Percentiles rank a stretch among this genome's conserved stretches.
These are phyloP conservation scores for Plagodis dolabraria DNA, from an alignment of 2,888 invertebrate species.

Conservation along the genomic window DNA sequence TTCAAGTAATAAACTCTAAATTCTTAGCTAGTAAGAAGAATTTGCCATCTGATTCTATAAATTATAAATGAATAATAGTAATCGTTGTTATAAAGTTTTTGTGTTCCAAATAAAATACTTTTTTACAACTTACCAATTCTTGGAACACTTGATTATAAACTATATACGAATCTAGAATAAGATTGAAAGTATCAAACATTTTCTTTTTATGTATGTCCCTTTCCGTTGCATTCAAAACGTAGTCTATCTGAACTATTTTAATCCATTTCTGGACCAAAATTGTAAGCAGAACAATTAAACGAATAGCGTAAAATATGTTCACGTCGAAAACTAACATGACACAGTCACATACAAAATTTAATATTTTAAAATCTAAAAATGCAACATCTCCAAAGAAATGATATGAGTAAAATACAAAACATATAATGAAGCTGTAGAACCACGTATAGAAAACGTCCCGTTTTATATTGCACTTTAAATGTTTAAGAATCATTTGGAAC, in stretches of 20 bases:
- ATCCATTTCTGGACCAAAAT: slow-evolving; percentile 6
- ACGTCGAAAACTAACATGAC: slow-evolving; percentile 4
- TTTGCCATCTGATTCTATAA: too few relatives aligned
- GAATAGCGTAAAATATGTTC: slow-evolving; percentile 10
- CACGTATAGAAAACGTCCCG: slow-evolving; percentile 9
- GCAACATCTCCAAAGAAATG: neutral
- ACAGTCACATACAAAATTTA: neutral
- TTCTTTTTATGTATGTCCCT: slow-evolving; percentile 11
- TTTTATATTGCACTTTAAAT: slow-evolving; percentile 1
- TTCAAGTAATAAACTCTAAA: too few relatives aligned
- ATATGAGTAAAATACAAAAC: neutral
- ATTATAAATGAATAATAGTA: too few relatives aligned
- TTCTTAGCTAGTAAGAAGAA: too few relatives aligned
- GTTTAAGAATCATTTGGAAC: slow-evolving; percentile 7
- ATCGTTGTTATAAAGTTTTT: too few relatives aligned
- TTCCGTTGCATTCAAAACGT: neutral
- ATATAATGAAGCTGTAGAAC: neutral
- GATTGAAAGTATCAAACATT: slow-evolving; percentile 13
- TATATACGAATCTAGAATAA: slow-evolving; percentile 14
- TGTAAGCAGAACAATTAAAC: slow-evolving; percentile 11
- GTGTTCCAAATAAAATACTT: too few relatives aligned
- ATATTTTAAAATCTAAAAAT: neutral
- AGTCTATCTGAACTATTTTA: neutral
- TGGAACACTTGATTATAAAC: slow-evolving; percentile 18
- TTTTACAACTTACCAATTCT: slow-evolving; percentile 10